Conservation (phyloP, 2,888 invertebrate genomes). For the Stramonita haemastoma region DNA sequence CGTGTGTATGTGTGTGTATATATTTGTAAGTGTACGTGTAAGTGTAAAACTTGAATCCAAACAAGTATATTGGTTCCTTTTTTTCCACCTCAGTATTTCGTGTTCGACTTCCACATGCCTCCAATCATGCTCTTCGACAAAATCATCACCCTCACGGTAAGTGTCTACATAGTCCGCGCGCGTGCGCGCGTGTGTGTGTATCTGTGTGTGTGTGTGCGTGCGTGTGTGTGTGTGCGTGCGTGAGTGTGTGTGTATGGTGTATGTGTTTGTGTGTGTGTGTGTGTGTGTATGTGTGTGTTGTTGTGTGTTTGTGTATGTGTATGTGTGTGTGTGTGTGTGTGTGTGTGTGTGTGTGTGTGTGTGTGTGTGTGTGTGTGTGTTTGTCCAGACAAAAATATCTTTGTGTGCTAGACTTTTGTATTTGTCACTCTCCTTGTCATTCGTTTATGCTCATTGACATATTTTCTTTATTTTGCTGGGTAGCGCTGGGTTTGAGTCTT, state of each 20-base stretch:
- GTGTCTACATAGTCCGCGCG: conserved; percentile 70
- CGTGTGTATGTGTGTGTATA: not conserved
- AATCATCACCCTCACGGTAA: conserved; percentile 93
- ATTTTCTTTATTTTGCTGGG: no score
- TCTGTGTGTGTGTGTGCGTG: not conserved
- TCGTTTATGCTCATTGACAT: no score
- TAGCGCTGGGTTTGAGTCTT: no score
- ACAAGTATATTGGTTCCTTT: not conserved
- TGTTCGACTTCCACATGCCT: conserved; percentile 95
- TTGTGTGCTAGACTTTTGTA: no score
- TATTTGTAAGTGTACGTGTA: not conserved
- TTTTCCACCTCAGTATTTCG: conserved; percentile 88
- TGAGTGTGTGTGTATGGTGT: not conserved
- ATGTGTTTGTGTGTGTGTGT: not conserved
- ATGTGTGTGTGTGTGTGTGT: not conserved
- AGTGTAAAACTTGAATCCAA: not conserved
- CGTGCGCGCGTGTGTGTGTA: not conserved
- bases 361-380: not conserved
- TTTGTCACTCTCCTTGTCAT: no score
- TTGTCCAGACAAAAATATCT: not conserved
- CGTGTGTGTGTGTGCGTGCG: not conserved
- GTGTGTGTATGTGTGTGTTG: not conserved
- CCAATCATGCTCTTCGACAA: conserved; percentile 94
- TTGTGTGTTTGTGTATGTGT: no score
- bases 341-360: not conserved